Conservation (phyloP, 1,140 invertebrate genomes). For the Halesus radiatus region DNA sequence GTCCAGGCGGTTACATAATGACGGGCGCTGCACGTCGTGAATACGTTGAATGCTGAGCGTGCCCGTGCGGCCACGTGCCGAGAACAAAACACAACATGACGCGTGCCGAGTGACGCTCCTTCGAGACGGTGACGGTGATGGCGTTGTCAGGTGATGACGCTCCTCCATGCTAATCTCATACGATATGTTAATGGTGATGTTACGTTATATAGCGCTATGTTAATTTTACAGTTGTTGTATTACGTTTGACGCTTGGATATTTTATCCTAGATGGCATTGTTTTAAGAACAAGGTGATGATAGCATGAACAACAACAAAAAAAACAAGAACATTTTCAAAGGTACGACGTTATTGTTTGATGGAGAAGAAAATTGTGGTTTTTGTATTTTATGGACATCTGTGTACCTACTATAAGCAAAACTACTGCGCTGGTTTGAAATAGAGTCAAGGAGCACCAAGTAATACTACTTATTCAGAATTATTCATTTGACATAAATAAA, state of each 20-base stretch:
- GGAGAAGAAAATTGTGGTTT: too few relatives aligned
- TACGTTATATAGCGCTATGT: slow-evolving; percentile 46
- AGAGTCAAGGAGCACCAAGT: too few relatives aligned
- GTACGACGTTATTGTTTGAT: too few relatives aligned
- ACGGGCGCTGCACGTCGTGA: slow-evolving; percentile 16
- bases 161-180: slow-evolving; percentile 44
- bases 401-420: too few relatives aligned
- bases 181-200: slow-evolving; percentile 48
- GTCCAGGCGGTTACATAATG: not conserved
- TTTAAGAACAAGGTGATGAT: not conserved
- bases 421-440: too few relatives aligned
- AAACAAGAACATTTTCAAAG: too few relatives aligned
- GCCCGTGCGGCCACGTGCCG: slow-evolving; percentile 42
- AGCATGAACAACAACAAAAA: too few relatives aligned
- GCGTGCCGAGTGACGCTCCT: slow-evolving; percentile 45
- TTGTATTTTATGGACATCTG: too few relatives aligned
- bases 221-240: slow-evolving; percentile 43
- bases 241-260: not conserved
- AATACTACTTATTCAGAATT: too few relatives aligned
- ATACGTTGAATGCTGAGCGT: slow-evolving; percentile 26
- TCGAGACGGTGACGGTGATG: not conserved
- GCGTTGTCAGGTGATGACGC: slow-evolving; percentile 27
- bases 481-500: too few relatives aligned
- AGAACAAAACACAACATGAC: slow-evolving; percentile 4
- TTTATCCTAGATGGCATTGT: not conserved